Conservation (phyloP, 1,140 invertebrate genomes). For the Scaptomyza graminum region DNA sequence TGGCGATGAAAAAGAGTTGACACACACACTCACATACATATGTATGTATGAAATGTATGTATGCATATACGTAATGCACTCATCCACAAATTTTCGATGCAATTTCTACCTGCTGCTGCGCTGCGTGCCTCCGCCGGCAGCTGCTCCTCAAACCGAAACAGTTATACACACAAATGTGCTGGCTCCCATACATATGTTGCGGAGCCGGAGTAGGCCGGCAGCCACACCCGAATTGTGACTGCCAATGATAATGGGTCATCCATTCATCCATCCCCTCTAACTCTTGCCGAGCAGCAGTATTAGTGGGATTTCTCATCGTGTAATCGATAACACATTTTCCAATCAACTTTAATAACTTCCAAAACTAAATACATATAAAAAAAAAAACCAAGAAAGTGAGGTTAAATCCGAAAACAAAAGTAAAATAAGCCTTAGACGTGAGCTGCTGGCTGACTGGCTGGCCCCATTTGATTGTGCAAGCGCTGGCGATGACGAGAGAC, state of each 20-base stretch:
- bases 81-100: constrained; percentile 5
- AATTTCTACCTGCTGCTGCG: constrained; percentile 32
- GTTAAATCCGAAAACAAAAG: constrained; percentile 53
- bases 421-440: constrained; percentile 54
- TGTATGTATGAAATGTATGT: neutral
- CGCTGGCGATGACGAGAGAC: constrained; percentile 28
- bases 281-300: constrained; percentile 9
- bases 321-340: constrained; percentile 42
- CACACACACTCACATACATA: constrained; percentile 1
- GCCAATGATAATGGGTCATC: constrained; percentile 27
- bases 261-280: neutral
- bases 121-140: neutral
- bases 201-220: constrained; percentile 25
- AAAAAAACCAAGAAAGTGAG: constrained; percentile 43
- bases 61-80: neutral
- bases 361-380: neutral
- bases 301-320: constrained; percentile 5
- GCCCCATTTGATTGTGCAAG: constrained; percentile 47
- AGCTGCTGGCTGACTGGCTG: constrained; percentile 38
- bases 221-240: constrained; percentile 41
- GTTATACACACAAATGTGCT: constrained; percentile 49
- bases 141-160: constrained; percentile 26
- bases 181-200: constrained; percentile 37
- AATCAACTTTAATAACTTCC: constrained; percentile 13
- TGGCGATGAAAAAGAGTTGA: neutral